Evolutionary conservation across 2,888 invertebrate genomes (phyloP).

Genomic region (Hydrotaea diabolus): DNA sequence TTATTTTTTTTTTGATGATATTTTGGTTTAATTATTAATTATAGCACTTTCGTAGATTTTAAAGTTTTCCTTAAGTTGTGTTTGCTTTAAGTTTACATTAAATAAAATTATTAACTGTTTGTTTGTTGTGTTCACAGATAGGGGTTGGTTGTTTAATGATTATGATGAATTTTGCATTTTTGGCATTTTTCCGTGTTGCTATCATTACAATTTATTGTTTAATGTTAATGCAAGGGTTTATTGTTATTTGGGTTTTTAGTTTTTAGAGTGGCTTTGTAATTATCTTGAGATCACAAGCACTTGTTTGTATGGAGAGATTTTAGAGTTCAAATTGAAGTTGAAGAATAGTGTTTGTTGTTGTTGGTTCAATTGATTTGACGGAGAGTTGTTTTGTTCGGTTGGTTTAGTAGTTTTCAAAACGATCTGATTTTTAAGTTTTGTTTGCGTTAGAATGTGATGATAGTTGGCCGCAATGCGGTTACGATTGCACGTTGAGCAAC

Average conservation of each 20-base stretch:
- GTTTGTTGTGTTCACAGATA: conserved; percentile 25
- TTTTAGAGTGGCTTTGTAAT: conserved; percentile 71
- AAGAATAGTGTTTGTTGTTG: conserved; percentile 65
- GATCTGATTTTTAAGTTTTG: conserved; percentile 54
- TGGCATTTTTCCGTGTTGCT: conserved; percentile 66
- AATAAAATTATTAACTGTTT: conserved; percentile 58
- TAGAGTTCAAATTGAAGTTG: conserved; percentile 30
- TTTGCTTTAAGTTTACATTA: conserved; percentile 50
- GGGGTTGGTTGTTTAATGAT: conserved; percentile 32
- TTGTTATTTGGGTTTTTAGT: conserved; percentile 68
- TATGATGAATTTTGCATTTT: conserved; percentile 70
- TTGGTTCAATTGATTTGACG: conserved; percentile 70
- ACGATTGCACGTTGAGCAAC: conserved; percentile 84
- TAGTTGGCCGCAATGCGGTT: conserved; percentile 71
- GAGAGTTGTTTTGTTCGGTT: conserved; percentile 68
- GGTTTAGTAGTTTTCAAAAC: conserved; percentile 64
- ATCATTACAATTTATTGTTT: conserved; percentile 54
- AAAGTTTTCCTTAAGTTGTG: conserved; percentile 52
- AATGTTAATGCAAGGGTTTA: conserved; percentile 54
- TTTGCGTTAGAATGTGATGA: conserved; percentile 57
- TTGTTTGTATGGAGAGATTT: conserved; percentile 58
- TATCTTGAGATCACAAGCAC: conserved; percentile 79
- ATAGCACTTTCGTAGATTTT: conserved; percentile 55
- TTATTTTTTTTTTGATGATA: no score
- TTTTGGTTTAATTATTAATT: conserved; percentile 22